Evolutionary conservation across 2,888 invertebrate species (phyloP), one percentile per base, ranked within the genome.

Genomic region (Dynastes grantii): DNA sequence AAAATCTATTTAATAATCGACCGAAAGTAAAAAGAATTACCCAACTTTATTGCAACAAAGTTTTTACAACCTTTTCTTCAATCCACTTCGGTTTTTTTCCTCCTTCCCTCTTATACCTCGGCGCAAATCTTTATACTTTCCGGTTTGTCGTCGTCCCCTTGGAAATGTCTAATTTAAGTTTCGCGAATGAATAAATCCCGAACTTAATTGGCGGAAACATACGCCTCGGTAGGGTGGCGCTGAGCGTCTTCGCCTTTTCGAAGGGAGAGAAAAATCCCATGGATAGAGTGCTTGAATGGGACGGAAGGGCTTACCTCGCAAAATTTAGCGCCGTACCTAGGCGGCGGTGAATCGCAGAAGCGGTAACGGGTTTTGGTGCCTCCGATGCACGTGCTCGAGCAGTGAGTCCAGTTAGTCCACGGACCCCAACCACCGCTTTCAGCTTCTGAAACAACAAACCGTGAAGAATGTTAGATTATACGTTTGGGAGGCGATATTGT

Each of bases 321-420:
- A 88, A 95, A 97, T 87, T 95, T 95, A 11, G 96, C 96, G 0
- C 97, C 97, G 85, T 96, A 96, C 61, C 95, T 92, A 0, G 97
- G 97, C 0, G 95, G 94, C 0, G 97, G 97, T 0, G 94, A 94
- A 87, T 97, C 96, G 86, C 97, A 97, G 89, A 96, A 94, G 82
- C 97, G 92, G 88, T 96, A 96, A 16, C 97, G 92, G 87, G 94
- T 96, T 80, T 94, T 92, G 16, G 94, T 95, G 0, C 97, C 97
- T 71, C 94, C 94, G 63, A 93, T 91, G 85, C 94, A 94, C 79
- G 94, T 94, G 80, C 92, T 93, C 0, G 95, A 95, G 86, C 97
- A 97, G 0, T 94, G 92, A 0, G 96, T 95, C 97, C 97, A 97
- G 76, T 93, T 90, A 64, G 96, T 96, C 95, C 95, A 95, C 0